Conservation (phyloP, 2,797 vertebrate genomes). For the Champsocephalus gunnari region DNA sequence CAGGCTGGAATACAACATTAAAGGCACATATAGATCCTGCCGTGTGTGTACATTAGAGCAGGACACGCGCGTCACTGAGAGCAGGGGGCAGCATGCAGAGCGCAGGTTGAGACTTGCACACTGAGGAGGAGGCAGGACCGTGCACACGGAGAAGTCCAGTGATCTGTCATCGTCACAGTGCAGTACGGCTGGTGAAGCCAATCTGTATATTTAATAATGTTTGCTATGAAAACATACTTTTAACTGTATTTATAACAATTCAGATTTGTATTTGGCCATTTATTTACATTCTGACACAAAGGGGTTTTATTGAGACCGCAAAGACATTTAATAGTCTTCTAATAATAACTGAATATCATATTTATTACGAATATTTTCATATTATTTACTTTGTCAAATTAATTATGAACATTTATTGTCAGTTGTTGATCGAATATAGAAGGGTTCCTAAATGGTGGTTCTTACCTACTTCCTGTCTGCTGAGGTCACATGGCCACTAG, state of each 20-base stretch:
- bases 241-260: no score
- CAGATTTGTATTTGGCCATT: background rate
- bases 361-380: background rate
- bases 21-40: background rate
- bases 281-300: background rate
- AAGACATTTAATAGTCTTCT: no score
- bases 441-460: background rate
- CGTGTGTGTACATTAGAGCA: background rate
- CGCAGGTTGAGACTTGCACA: constrained; percentile 25
- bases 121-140: background rate
- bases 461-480: constrained; percentile 34
- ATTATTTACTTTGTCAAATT: background rate
- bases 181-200: background rate
- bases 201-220: background rate
- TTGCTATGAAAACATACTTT: no score
- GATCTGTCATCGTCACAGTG: background rate
- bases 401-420: background rate
- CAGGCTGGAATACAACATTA: background rate
- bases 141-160: background rate
- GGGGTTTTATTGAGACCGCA: no score
- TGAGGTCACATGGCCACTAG: constrained; percentile 47
- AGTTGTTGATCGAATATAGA: background rate
- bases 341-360: no score
- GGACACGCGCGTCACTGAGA: background rate
- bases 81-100: background rate